Evolutionary conservation across 2,888 invertebrate genomes (phyloP).

Genomic region (Ceramica pisi): DNA sequence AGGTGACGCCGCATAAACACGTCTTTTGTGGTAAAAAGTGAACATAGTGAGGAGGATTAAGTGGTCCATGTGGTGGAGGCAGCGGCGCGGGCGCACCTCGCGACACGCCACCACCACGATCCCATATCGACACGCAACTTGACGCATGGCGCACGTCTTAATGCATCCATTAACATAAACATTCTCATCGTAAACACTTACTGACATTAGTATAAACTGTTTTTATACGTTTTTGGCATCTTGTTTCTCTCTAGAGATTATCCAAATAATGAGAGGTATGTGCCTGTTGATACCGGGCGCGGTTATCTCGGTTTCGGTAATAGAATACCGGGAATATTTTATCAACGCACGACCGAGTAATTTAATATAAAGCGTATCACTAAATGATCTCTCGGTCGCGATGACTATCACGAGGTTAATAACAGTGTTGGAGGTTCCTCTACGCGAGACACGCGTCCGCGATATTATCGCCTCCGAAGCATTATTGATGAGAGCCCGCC

Average conservation of each 20-base stretch:
- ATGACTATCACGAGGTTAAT: conserved; percentile 89
- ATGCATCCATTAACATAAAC: conserved; percentile 81
- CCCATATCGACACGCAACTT: conserved; percentile 86
- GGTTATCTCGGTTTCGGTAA: conserved; percentile 89
- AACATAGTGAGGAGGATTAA: conserved; percentile 78
- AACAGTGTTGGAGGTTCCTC: conserved; percentile 89
- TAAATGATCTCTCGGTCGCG: conserved; percentile 88
- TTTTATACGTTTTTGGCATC: conserved; percentile 57
- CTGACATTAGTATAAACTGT: conserved; percentile 69
- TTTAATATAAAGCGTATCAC: conserved; percentile 91
- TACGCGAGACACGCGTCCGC: conserved; percentile 87
- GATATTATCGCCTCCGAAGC: conserved; percentile 88
- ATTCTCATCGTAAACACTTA: conserved; percentile 73
- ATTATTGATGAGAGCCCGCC: conserved; percentile 89
- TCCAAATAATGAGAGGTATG: conserved; percentile 69
- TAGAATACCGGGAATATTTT: conserved; percentile 90
- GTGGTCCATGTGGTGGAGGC: conserved; percentile 68
- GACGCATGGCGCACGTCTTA: conserved; percentile 81
- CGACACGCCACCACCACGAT: conserved; percentile 74
- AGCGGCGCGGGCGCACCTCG: conserved; percentile 48
- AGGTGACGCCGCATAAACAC: conserved; percentile 70
- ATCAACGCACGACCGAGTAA: conserved; percentile 91
- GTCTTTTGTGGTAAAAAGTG: conserved; percentile 74
- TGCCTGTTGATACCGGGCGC: conserved; percentile 82
- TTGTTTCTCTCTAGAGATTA: conserved; percentile 54